These are phyloP conservation scores for Acipenser oxyrinchus DNA, from an alignment of 2,797 vertebrate genomes.

Conservation along the genomic window DNA sequence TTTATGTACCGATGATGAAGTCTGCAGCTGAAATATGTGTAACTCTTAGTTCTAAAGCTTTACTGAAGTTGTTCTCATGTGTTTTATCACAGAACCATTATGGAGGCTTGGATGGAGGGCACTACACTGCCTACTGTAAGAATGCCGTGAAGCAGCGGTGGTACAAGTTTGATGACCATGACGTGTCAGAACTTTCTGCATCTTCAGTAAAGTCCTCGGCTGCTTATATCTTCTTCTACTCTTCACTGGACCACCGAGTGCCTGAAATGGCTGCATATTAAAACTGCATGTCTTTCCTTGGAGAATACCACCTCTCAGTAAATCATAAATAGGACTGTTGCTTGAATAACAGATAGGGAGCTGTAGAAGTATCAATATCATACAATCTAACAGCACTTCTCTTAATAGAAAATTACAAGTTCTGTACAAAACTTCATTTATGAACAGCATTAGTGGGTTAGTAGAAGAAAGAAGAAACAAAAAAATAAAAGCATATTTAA, in stretches of 20 bases:
- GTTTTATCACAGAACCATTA: constrained; percentile 80
- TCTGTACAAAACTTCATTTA: constrained; percentile 34
- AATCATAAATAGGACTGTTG: not conserved
- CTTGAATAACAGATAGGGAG: constrained; percentile 7
- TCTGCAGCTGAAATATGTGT: too few species aligned
- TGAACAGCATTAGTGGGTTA: constrained; percentile 8
- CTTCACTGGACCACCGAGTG: constrained; percentile 64
- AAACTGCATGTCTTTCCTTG: constrained; percentile 10
- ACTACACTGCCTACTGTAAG: constrained; percentile 96
- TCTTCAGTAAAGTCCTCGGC: constrained; percentile 88
- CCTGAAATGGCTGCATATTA: constrained; percentile 44
- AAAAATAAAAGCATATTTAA: not conserved
- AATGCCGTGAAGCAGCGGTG: constrained; percentile 78
- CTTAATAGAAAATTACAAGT: constrained; percentile 38
- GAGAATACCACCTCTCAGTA: constrained; percentile 13
- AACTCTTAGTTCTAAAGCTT: too few species aligned
- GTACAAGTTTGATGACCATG: constrained; percentile 96
- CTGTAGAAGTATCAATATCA: constrained; percentile 18
- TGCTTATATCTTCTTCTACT: constrained; percentile 96
- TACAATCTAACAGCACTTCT: constrained; percentile 32
- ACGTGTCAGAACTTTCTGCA: constrained; percentile 83
- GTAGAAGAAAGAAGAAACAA: not conserved
- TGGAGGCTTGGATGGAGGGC: constrained; percentile 88
- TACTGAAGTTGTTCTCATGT: too few species aligned
- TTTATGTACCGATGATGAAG: too few species aligned